Conservation (phyloP, 2,797 vertebrate genomes). For the Dryobates pubescens region DNA sequence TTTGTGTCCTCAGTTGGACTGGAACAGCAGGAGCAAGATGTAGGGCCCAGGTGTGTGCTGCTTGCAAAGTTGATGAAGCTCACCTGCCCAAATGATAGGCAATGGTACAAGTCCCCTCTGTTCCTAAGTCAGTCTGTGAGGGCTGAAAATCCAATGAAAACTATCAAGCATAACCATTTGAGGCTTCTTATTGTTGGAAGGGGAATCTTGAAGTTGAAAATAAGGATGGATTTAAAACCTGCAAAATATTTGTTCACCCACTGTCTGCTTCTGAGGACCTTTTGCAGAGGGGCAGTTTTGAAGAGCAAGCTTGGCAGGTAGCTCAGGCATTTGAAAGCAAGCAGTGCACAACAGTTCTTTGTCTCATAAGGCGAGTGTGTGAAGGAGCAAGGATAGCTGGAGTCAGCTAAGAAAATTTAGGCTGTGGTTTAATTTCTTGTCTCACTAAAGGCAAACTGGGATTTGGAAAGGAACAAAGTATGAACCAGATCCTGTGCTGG, state of each 20-base stretch:
- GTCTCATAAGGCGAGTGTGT: background rate
- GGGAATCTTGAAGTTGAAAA: background rate
- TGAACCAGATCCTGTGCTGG: background rate
- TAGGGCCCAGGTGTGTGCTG: background rate
- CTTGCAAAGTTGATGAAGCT: background rate
- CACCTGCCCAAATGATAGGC: background rate
- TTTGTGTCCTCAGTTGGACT: background rate
- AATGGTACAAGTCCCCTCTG: background rate
- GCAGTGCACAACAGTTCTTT: background rate
- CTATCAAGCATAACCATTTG: background rate
- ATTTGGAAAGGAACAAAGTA: slow-evolving; percentile 5
- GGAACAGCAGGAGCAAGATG: background rate
- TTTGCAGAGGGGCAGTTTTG: background rate
- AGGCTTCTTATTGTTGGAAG: background rate
- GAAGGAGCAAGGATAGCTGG: slow-evolving; percentile 11
- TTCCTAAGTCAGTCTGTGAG: background rate
- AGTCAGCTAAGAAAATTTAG: slow-evolving; percentile 17
- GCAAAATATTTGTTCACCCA: background rate
- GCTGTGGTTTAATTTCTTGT: slow-evolving; percentile 56
- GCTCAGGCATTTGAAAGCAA: background rate
- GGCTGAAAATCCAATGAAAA: background rate
- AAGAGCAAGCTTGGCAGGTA: background rate
- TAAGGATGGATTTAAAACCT: background rate
- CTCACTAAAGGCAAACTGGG: slow-evolving; percentile 38
- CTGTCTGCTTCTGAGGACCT: background rate